Evolutionary conservation across 1,140 invertebrate genomes (phyloP).

Genomic region (Calycopis cecrops): DNA sequence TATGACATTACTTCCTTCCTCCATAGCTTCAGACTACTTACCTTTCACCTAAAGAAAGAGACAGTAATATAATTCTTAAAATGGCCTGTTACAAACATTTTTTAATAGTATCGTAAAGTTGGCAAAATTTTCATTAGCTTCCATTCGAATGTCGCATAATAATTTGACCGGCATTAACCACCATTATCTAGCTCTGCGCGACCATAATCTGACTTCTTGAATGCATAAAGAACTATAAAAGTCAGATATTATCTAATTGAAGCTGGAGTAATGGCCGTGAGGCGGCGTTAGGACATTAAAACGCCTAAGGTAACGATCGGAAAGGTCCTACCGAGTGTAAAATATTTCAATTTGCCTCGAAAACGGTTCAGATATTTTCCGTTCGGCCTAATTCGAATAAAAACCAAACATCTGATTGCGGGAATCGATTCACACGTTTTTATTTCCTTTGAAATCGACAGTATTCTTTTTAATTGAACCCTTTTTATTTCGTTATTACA

Average conservation of each 20-base stretch:
- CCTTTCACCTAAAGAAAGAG: too few species aligned
- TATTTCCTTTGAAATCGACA: background rate
- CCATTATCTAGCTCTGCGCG: slow-evolving; percentile 58
- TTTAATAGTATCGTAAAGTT: slow-evolving; percentile 1
- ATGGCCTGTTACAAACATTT: too few species aligned
- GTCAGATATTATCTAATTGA: slow-evolving; percentile 74
- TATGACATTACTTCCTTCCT: too few species aligned
- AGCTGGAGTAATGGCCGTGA: slow-evolving; percentile 50
- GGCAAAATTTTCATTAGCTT: slow-evolving; percentile 59
- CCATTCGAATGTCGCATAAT: slow-evolving; percentile 48
- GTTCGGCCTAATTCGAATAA: slow-evolving; percentile 10
- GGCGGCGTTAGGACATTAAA: slow-evolving; percentile 49
- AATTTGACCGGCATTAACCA: slow-evolving; percentile 61
- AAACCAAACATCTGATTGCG: background rate
- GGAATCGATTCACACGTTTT: background rate
- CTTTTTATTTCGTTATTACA: background rate
- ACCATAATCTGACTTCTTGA: slow-evolving; percentile 63
- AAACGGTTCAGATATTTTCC: slow-evolving; percentile 21
- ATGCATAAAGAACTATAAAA: slow-evolving; percentile 73
- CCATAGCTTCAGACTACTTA: too few species aligned
- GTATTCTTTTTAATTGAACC: background rate
- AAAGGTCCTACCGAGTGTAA: slow-evolving; percentile 53
- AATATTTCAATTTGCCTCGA: slow-evolving; percentile 62
- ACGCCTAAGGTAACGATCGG: slow-evolving; percentile 61
- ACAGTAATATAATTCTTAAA: slow-evolving; percentile 10